Evolutionary conservation across 1,140 invertebrate species (phyloP).

Genomic region (Zaprionus gabonicus): DNA sequence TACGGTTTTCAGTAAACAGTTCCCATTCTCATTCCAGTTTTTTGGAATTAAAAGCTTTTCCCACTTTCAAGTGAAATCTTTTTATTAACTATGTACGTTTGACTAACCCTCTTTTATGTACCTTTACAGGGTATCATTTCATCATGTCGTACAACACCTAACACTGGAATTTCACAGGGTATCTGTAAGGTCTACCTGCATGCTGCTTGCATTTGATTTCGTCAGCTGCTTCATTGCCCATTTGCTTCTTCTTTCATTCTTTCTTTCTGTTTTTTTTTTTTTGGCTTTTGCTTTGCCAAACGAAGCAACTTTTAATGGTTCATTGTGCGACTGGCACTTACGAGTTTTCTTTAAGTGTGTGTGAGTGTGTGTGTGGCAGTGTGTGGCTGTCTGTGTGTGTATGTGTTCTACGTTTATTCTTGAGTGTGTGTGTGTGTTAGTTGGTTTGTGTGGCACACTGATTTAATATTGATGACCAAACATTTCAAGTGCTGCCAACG

Average conservation of each 20-base stretch:
- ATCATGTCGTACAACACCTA: background rate
- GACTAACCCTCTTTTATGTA: too few species aligned
- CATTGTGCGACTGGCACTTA: conserved; percentile 70
- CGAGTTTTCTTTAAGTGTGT: conserved; percentile 37
- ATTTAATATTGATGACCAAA: conserved; percentile 81
- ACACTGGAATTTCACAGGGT: conserved; percentile 1
- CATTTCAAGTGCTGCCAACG: conserved; percentile 71
- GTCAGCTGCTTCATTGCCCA: conserved; percentile 12
- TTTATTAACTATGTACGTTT: too few species aligned
- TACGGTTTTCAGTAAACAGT: too few species aligned
- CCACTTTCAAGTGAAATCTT: too few species aligned
- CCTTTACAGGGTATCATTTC: conserved; percentile 6
- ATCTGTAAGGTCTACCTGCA: background rate
- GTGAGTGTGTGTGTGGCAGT: conserved; percentile 11
- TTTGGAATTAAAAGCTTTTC: too few species aligned
- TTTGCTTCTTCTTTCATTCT: conserved; percentile 30
- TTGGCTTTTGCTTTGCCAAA: conserved; percentile 51
- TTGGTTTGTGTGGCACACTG: conserved; percentile 62
- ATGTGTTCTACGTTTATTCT: conserved; percentile 7
- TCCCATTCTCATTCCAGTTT: too few species aligned
- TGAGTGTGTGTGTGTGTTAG: conserved; percentile 35
- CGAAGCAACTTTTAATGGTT: conserved; percentile 79
- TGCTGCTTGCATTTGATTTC: conserved; percentile 4
- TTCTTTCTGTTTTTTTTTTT: conserved; percentile 27
- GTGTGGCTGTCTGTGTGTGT: background rate